Base-by-base conservation (phyloP, 2,888 invertebrate species). In the Epinotia demarniana region DNA sequence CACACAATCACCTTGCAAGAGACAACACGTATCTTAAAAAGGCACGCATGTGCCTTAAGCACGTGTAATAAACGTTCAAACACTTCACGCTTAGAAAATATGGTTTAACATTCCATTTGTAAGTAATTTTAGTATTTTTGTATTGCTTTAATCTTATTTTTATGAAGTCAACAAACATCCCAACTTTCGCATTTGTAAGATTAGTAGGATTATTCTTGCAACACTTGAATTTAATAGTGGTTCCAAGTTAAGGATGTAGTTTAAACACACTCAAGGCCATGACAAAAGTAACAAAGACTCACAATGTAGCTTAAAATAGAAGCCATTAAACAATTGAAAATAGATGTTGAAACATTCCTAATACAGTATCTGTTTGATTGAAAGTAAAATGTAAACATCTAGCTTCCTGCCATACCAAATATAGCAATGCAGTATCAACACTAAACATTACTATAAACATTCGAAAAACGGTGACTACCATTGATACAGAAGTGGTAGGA, bases 371-470 rank as follows among this genome's bases (percentile, higher is more conserved):
- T 43, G 62, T 62, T 62, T 62, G 39, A 39, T 43, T 62, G 39
- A 39, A 62, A 62, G 18, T 43, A 13, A 43, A 62, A 43, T 33
- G 43, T 62, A 62, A 62, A 62, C 43, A 62, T 43, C 11, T 19
- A 18, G 39, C 62, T 62, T 62, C 62, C 43, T 62, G 43, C 19
- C 18, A 43, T 39, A 62, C 11, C 62, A 43, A 39, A 19, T 57
- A 19, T 19, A 19, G 11, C 19, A 8, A 3, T 57, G 18, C 19
- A 19, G 12, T 18, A 19, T 18, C 57, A 57, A 57, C 18, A 57
- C 57, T n/a, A 53, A 53, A 33, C 61, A 33, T 9, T 61, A n/a
- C 33, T 3, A 61, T 61, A 61, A 61, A 61, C 60, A 61, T n/a
- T 33, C 33, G 13, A 33, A n/a, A 33, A 61, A 61, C 33, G 27